phyloP scores from a whole-genome alignment of 2,797 vertebrate species.

The Labroides dimidiatus region DNA sequence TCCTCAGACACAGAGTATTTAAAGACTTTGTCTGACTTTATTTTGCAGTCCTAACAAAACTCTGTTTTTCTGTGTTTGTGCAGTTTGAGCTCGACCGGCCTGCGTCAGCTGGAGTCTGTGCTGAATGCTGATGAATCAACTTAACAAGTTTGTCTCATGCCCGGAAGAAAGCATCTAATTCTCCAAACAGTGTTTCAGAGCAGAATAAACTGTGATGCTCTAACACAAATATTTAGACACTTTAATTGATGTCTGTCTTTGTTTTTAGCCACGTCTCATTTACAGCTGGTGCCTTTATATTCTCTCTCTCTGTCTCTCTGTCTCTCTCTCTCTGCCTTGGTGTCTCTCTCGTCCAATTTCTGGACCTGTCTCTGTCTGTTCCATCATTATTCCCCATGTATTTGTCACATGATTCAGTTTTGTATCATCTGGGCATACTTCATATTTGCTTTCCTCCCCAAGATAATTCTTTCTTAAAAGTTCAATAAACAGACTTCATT shows the following conservation, averaged over 20 bases:
- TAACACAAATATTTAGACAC: constrained; percentile 17
- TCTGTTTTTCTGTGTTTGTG: neutral
- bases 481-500: too few species aligned
- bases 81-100: neutral
- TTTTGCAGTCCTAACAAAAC: neutral
- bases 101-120: constrained; percentile 2
- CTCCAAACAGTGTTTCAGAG: constrained; percentile 21
- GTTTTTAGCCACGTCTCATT: constrained; percentile 7
- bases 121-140: constrained; percentile 10
- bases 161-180: neutral
- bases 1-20: too few species aligned
- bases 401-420: too few species aligned
- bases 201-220: constrained; percentile 17
- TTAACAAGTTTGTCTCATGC: neutral
- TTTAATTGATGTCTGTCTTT: constrained; percentile 28
- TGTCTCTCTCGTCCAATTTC: neutral
- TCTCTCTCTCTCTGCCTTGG: neutral
- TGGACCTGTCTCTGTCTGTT: neutral
- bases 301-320: neutral
- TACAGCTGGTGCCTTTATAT: neutral
- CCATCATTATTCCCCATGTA: neutral
- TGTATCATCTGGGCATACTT: too few species aligned
- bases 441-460: too few species aligned
- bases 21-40: too few species aligned
- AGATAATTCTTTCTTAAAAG: too few species aligned